A percentile compares a stretch with the other conserved stretches of the same genome.
phyloP scores from a whole-genome alignment of 2,888 invertebrate species.

The Pogonocherus hispidulus region DNA sequence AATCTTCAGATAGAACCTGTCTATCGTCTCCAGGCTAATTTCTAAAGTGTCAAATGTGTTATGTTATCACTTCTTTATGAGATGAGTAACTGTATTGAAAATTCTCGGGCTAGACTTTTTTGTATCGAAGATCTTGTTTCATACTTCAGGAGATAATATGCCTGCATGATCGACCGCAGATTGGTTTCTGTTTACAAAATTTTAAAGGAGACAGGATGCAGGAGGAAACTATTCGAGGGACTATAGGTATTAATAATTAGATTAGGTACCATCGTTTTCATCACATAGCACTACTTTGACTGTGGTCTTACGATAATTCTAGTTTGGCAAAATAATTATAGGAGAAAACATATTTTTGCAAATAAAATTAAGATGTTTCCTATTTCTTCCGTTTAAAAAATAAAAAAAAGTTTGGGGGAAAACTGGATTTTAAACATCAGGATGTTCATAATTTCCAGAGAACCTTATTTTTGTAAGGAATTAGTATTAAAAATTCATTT shows the following conservation, averaged over 20 bases:
- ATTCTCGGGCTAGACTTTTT: constrained; percentile 7
- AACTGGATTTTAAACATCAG: no score
- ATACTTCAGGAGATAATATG: neutral
- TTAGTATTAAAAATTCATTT: no score
- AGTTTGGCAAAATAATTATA: no score
- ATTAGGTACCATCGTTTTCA: no score
- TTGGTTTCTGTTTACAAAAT: neutral
- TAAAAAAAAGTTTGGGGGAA: no score
- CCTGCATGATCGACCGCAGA: neutral
- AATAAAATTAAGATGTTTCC: no score
- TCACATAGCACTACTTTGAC: no score
- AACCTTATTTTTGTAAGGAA: no score
- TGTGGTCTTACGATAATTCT: no score
- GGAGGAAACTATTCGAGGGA: neutral
- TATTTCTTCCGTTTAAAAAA: no score
- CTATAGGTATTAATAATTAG: neutral
- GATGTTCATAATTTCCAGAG: no score
- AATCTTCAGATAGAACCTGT: constrained; percentile 14
- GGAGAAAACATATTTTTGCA: no score
- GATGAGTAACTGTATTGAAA: constrained; percentile 21
- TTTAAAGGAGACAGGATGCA: neutral
- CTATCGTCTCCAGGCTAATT: constrained; percentile 15
- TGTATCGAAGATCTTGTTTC: constrained; percentile 2
- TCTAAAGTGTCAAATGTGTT: constrained; percentile 24
- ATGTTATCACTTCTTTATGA: constrained; percentile 19